A percentile compares a stretch with the other conserved stretches of the same genome.
Evolutionary conservation across 1,140 invertebrate genomes (phyloP).

Genomic region (Euschistus heros): DNA sequence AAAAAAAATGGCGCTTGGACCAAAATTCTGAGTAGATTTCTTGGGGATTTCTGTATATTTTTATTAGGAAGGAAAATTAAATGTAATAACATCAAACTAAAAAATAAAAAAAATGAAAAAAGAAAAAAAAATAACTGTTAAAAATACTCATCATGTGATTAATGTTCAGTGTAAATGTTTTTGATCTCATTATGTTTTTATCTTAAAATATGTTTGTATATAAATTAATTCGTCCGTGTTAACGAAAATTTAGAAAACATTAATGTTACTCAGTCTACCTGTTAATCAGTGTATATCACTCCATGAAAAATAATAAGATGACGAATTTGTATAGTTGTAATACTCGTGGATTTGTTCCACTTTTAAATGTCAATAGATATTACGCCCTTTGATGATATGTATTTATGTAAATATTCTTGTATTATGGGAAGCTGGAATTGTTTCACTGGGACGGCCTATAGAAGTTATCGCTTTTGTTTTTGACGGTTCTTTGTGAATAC

Average conservation of each 20-base stretch:
- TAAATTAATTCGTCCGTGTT: slow-evolving; percentile 24
- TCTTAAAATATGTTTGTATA: slow-evolving; percentile 20
- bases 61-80: slow-evolving; percentile 7
- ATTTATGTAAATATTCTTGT: slow-evolving; percentile 25
- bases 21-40: slow-evolving; percentile 5
- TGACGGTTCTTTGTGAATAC: slow-evolving; percentile 1
- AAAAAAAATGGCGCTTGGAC: not conserved
- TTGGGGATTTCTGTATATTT: slow-evolving; percentile 20
- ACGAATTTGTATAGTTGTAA: slow-evolving; percentile 19
- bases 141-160: slow-evolving; percentile 26
- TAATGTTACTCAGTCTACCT: not conserved
- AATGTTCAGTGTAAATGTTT: slow-evolving; percentile 26
- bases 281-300: slow-evolving; percentile 4
- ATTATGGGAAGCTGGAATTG: slow-evolving; percentile 15
- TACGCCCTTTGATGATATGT: slow-evolving; percentile 17
- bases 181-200: slow-evolving; percentile 29
- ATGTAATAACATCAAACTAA: slow-evolving; percentile 17
- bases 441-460: slow-evolving; percentile 24
- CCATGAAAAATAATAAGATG: slow-evolving; percentile 5
- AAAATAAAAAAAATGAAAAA: slow-evolving; percentile 13
- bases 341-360: slow-evolving; percentile 1
- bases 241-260: slow-evolving; percentile 2
- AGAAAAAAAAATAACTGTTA: not conserved
- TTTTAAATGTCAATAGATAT: slow-evolving; percentile 11
- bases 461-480: slow-evolving; percentile 13